Conservation (phyloP, 2,888 invertebrate genomes). For the Thereva nobilitata region DNA sequence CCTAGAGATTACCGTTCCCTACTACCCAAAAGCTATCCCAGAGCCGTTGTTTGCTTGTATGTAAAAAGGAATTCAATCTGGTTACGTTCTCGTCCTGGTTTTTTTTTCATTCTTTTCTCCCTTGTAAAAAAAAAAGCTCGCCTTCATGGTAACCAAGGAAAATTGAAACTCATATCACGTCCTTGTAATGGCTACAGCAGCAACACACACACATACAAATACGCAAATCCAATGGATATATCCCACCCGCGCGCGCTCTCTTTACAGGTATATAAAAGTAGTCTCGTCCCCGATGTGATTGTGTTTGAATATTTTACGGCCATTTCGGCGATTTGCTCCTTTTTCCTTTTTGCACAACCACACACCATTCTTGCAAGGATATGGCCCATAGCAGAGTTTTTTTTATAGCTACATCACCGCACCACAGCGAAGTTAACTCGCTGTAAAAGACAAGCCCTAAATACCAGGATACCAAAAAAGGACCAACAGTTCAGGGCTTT, state of each 20-base stretch:
- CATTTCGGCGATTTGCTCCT: constrained; percentile 6
- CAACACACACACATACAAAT: too few species aligned
- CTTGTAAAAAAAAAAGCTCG: constrained; percentile 4
- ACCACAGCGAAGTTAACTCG: constrained; percentile 15
- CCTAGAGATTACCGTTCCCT: neutral
- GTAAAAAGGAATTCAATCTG: constrained; percentile 3
- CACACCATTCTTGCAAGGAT: neutral
- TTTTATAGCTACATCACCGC: neutral
- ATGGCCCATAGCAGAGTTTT: neutral
- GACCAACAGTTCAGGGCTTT: constrained; percentile 13
- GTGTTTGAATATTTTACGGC: constrained; percentile 4
- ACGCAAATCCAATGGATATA: too few species aligned
- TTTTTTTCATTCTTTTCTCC: neutral
- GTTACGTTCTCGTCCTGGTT: constrained; percentile 9
- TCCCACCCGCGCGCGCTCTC: neutral
- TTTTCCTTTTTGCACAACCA: neutral
- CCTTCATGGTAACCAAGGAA: constrained; percentile 8
- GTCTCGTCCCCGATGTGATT: neutral
- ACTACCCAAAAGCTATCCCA: neutral
- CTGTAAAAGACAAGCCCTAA: constrained; percentile 29
- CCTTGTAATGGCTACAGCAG: neutral
- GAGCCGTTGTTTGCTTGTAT: neutral
- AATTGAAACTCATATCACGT: constrained; percentile 18
- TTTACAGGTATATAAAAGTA: neutral
- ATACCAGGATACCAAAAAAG: constrained; percentile 18